Evolutionary conservation across 92 coral and sea anemone species (phyloP), one percentile per base, ranked within the genome.

Genomic region (Pocillopora meandrina): DNA sequence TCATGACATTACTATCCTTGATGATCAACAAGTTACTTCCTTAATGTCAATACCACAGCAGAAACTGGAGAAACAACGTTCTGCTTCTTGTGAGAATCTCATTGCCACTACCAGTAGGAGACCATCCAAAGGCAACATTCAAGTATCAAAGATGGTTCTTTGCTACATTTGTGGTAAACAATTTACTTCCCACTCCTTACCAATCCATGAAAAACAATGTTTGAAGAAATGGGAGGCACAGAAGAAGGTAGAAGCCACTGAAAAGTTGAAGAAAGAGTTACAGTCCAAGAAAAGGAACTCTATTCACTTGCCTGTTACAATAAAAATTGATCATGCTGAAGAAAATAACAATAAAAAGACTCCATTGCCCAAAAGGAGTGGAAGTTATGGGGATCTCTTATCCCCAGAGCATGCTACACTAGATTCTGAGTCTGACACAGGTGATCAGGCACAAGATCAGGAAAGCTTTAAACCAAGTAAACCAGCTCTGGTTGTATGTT

Each of bases 121-220:
- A 49, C 81, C 75, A 57, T 67, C 85, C n/a, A 80, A 60, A 42
- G 80, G 87, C 12, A 75, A 87, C 47, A 76, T 74, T 9, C 86
- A 82, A 60, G 87, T 73, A 65, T 91, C 94, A 12, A 87, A 87
- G 56, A 87, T 96, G 92, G 92, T 92, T 76, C 90, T 95, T 18
- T 96, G 99, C 42, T 96, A 96, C 75, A 93, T 96, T 19, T 96
- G 99, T 72, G 99, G 99, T 18, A 90, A 90, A 77, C 95, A 96
- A 80, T 92, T 96, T 69, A 95, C 92, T 18, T 79, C 86, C 19
- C 98, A 96, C 79, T 96, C 99, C 12, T 82, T 96, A 35, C 90
- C 86, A 64, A 91, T 96, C 56, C 99, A 96, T 85, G 98, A 96
- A 88, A 96, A 95, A 58, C 99, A 96, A 33, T 96, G 99, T 87